These are phyloP conservation scores for Ceyx margarethae DNA, from an alignment of 2,113 vertebrate species.

Conservation along the genomic window DNA sequence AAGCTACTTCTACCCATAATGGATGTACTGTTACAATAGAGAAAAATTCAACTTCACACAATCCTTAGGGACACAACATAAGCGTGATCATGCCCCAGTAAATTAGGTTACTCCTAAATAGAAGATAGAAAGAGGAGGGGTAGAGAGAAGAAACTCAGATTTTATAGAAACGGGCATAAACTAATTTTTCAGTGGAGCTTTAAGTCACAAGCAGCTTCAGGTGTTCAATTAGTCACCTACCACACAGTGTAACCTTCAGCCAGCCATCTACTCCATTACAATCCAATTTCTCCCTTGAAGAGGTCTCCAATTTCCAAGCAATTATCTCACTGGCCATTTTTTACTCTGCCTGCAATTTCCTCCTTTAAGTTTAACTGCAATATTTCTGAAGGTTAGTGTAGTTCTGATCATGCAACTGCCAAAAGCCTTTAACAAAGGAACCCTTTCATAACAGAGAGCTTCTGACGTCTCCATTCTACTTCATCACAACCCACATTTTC, in stretches of 20 bases:
- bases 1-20: background rate
- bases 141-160: background rate
- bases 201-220: background rate
- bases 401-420: background rate
- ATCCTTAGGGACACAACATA: slow-evolving; percentile 9
- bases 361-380: background rate
- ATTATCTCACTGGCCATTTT: background rate
- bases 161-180: background rate
- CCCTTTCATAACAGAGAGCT: background rate
- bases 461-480: background rate
- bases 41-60: background rate
- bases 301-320: background rate
- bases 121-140: background rate
- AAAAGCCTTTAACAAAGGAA: background rate
- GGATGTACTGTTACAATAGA: background rate
- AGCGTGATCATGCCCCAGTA: background rate
- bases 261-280: background rate
- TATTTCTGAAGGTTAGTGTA: background rate
- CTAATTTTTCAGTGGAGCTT: background rate
- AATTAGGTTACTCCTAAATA: background rate
- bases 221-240: background rate
- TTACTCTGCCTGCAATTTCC: background rate
- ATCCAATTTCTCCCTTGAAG: background rate
- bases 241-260: background rate
- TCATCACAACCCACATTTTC: background rate